A percentile compares a stretch with the other conserved stretches of the same genome.
These are phyloP conservation scores for Anthoscopus minutus DNA, from an alignment of 2,113 vertebrate species.

Conservation along the genomic window DNA sequence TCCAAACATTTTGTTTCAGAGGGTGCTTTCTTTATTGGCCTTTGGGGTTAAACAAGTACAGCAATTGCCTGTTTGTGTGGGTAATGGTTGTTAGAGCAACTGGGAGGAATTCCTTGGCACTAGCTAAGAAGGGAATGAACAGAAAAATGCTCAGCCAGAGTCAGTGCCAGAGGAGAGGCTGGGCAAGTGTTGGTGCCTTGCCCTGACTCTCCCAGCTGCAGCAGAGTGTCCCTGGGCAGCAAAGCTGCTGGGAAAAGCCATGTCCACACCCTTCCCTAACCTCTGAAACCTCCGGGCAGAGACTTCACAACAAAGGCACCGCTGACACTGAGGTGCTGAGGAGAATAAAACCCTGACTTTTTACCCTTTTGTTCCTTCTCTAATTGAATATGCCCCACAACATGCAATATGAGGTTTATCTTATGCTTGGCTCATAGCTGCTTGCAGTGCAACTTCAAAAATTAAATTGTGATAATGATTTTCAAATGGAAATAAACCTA, in stretches of 20 bases:
- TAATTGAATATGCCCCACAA: not conserved
- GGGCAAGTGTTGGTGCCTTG: not conserved
- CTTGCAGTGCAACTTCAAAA: not conserved
- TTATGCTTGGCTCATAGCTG: not conserved
- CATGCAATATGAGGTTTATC: not conserved
- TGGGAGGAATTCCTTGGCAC: slow-evolving; percentile 32
- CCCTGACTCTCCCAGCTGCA: not conserved
- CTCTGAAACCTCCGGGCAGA: not conserved
- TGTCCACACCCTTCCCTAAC: not conserved
- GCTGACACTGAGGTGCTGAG: not conserved
- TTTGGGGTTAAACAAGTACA: not conserved
- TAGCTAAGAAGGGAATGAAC: not conserved
- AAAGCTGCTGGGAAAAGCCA: not conserved
- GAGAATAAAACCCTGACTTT: not conserved
- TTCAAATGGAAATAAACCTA: not conserved
- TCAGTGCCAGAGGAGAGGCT: not conserved
- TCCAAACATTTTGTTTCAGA: not conserved
- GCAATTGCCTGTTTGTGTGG: not conserved
- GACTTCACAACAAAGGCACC: not conserved
- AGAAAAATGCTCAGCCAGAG: not conserved
- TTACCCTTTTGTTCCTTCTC: not conserved
- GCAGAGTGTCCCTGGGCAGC: not conserved
- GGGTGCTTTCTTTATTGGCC: not conserved
- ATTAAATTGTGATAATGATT: not conserved
- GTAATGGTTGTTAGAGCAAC: not conserved